Evolutionary conservation across 1,140 invertebrate species (phyloP), one percentile per base, ranked within the genome.

Genomic region (Coptotermes formosanus): DNA sequence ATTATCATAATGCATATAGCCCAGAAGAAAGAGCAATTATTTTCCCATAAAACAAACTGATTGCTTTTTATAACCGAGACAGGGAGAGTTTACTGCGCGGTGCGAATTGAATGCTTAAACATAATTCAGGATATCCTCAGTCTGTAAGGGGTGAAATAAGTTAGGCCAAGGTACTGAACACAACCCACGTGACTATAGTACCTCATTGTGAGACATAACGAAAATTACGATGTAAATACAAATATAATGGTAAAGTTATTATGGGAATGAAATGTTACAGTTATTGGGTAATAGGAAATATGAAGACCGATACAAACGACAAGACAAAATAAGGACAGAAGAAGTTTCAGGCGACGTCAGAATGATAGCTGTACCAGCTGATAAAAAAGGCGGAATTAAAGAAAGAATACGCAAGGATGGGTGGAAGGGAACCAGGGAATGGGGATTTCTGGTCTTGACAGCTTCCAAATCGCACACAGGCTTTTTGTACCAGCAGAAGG

Each of bases 321-420:
- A 82, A n/a, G 85, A 19, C 14, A 30, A 64, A 82, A 48, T 84
- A 45, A 55, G 11, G 3, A 84, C 83, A 19, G 48, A 84, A 84
- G 48, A 45, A 55, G 48, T 84, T 38, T 52, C 48, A 52, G 83
- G 48, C 59, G 3, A 19, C 83, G 83, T 45, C 38, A 59, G 59
- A 32, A 82, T 85, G 85, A 85, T 19, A 64, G 85, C 85, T 85
- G 85, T n/a, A 32, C 38, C 85, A 81, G 44, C 85, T 69, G 86
- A 86, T 86, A 86, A 86, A 86, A 85, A 85, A 86, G 81, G 44
- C 23, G 85, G 75, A 85, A 85, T 85, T 85, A 85, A 85, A 83
- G 86, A 86, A 84, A 86, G 83, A 86, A 82, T 83, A 86, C 52
- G 52, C 19, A 85, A 85, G 85, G 75, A 64, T 38, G 85, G 45